Evolutionary conservation across 1,140 invertebrate species (phyloP).

Genomic region (Aplysia californica): DNA sequence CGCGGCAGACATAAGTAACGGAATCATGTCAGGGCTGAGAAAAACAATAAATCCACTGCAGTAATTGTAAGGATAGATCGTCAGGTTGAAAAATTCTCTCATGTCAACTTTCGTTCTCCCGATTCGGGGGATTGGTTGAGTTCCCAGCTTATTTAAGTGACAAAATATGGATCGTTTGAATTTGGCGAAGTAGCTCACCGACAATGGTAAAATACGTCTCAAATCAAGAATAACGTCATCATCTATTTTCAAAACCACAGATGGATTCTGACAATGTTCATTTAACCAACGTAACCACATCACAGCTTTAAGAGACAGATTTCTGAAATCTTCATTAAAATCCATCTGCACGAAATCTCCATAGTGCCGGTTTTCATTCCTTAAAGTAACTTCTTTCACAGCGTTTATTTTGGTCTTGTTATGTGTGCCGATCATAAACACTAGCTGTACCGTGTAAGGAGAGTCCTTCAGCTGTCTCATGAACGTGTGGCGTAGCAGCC

Average conservation of each 20-base stretch:
- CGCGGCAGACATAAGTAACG: constrained; percentile 47
- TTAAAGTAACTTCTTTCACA: constrained; percentile 17
- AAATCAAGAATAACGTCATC: constrained; percentile 87
- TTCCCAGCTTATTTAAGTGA: constrained; percentile 1
- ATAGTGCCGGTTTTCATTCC: constrained; percentile 31
- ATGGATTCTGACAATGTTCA: constrained; percentile 73
- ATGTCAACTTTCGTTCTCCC: constrained; percentile 22
- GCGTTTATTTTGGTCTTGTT: constrained; percentile 40
- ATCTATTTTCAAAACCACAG: constrained; percentile 86
- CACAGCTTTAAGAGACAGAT: constrained; percentile 71
- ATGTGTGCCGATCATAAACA: constrained; percentile 78
- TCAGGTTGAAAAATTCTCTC: constrained; percentile 22
- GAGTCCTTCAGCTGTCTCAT: constrained; percentile 24
- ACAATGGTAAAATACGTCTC: constrained; percentile 54
- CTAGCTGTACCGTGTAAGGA: constrained; percentile 33
- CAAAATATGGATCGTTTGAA: constrained; percentile 27
- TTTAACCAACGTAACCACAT: constrained; percentile 86
- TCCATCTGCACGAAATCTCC: constrained; percentile 50
- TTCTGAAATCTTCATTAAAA: constrained; percentile 49
- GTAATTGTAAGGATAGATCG: constrained; percentile 42
- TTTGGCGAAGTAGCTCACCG: background rate
- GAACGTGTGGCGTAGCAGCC: constrained; percentile 52
- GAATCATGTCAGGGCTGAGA: constrained; percentile 60
- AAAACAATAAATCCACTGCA: constrained; percentile 64
- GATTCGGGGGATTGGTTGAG: constrained; percentile 18